Base-by-base conservation (phyloP, 2,113 vertebrate genomes). In the Tupaia chinensis region DNA sequence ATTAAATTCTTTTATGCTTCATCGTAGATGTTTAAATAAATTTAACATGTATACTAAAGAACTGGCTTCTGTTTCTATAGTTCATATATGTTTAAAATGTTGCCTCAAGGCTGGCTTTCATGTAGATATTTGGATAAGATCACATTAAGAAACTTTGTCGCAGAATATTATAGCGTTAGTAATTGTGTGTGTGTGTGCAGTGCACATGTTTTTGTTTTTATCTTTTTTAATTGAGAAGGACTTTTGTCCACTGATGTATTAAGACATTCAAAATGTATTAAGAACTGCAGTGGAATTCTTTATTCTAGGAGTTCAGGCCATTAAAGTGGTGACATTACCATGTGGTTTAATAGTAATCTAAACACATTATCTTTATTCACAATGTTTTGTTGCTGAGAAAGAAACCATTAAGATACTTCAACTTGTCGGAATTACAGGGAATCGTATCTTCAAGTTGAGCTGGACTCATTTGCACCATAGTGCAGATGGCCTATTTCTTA, bases 21-120 rank as follows among this genome's bases (percentile, higher is more conserved):
- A 60, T 95, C 97, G 63, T 81, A 87, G 95, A 92, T 95, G 53
- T 97, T 98, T 97, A 97, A 98, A 97, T 97, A 97, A 98, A 96
- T 97, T 66, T 90, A 98, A 98, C 54, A 95, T 86, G 0, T 95
- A 81, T 97, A 93, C 82, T 66, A 10, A 94, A 93, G 84, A 94
- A 89, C 65, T 61, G 81, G 68, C 91, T 82, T 87, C 79, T 95
- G 97, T 95, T 95, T 44, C 84, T 81, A 61, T 61, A 32, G 98
- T 96, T 97, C 91, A 27, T 95, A 29, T 91, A 34, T 97, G 94
- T 97, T 63, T 12, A 69, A 96, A 96, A 77, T 86, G 66, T 96
- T 94, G 88, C 97, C 97, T 97, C 78, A 66, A 96, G 97, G 89
- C 95, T 96, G 93, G 83, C 89, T 98, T 98, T 98, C 95, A 98